phyloP scores from a whole-genome alignment of 2,888 invertebrate genomes.

The Thereva nobilitata region DNA sequence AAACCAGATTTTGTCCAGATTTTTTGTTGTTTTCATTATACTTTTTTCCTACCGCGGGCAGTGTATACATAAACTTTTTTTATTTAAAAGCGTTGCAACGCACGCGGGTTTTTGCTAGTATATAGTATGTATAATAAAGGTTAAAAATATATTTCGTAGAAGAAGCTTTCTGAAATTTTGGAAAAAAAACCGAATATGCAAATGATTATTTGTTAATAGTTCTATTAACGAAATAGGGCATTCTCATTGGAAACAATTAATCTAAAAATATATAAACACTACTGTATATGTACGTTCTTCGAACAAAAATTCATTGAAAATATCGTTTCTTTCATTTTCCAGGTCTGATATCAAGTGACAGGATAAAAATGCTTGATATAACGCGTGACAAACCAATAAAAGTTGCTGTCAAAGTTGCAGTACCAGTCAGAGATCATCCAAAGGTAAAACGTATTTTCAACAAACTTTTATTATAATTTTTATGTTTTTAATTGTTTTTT shows the following conservation, averaged over 20 bases:
- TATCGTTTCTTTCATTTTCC: constrained; percentile 25
- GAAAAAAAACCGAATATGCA: no score
- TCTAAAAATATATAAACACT: not conserved
- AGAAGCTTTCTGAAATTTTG: no score
- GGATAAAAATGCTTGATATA: constrained; percentile 81
- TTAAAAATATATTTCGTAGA: no score
- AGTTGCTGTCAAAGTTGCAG: constrained; percentile 82
- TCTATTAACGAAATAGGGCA: no score
- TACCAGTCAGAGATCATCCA: constrained; percentile 85
- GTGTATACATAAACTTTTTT: no score
- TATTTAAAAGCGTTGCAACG: no score
- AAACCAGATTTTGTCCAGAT: no score
- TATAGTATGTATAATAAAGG: no score
- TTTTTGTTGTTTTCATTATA: no score
- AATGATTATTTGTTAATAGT: no score
- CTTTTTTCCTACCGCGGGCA: no score
- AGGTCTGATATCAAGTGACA: constrained; percentile 47
- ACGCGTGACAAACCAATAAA: constrained; percentile 86
- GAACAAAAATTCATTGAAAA: not conserved
- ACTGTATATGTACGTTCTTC: not conserved
- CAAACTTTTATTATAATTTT: not conserved
- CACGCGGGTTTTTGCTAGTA: no score
- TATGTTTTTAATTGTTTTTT: not conserved
- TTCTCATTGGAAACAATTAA: not conserved
- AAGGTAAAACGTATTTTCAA: constrained; percentile 63